A percentile compares a stretch with the other conserved stretches of the same genome.
phyloP scores from a whole-genome alignment of 2,113 vertebrate species.

The Trochalopteron elliotii region DNA sequence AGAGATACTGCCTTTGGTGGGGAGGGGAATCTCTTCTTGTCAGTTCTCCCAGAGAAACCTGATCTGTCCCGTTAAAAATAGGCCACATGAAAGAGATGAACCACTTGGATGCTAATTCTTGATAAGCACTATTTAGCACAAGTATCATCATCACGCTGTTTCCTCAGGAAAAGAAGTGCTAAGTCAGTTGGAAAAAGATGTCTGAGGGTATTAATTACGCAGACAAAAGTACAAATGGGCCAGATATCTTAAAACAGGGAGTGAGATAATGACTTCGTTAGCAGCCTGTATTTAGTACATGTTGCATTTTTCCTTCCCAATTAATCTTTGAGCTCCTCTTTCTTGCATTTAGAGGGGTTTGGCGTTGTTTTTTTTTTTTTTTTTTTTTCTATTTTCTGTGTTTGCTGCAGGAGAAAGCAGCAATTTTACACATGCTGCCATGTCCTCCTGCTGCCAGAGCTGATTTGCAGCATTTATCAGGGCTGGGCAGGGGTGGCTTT shows the following conservation, averaged over 20 bases:
- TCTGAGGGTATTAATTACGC: slow-evolving; percentile 31
- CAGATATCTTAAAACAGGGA: background rate
- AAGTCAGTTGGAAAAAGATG: background rate
- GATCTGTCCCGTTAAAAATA: background rate
- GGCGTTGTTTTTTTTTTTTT: background rate
- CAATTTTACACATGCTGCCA: background rate
- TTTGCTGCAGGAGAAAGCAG: background rate
- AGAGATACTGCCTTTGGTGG: background rate
- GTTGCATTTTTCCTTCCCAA: background rate
- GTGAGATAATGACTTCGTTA: background rate
- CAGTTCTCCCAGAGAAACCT: background rate
- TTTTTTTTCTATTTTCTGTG: background rate
- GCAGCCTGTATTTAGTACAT: background rate
- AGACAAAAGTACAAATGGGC: slow-evolving; percentile 30
- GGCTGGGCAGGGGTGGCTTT: background rate
- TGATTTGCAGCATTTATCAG: background rate
- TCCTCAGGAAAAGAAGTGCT: slow-evolving; percentile 20
- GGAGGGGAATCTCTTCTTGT: background rate
- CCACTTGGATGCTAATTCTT: background rate
- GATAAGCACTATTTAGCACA: background rate
- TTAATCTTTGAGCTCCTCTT: background rate
- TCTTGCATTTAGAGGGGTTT: background rate
- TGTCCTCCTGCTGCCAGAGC: background rate
- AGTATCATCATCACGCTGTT: background rate
- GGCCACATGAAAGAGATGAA: background rate